Percentiles rank a stretch among this genome's conserved stretches.
Evolutionary conservation across 1,140 invertebrate genomes (phyloP).

Genomic region (Cataglyphis hispanica): DNA sequence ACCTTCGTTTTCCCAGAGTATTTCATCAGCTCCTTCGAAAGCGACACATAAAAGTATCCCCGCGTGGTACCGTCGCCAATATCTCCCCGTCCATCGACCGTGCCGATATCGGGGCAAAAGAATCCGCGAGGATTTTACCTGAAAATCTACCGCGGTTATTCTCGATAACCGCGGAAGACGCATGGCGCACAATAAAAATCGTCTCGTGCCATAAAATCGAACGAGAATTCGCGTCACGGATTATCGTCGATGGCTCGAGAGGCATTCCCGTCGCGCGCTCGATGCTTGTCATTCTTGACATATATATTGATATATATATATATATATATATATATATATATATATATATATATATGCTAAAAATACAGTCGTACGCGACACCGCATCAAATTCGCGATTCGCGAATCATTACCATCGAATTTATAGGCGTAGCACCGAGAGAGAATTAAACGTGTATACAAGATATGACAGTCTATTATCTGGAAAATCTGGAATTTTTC

Average conservation of each 20-base stretch:
- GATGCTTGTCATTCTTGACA: neutral
- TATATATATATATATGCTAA: too few species aligned
- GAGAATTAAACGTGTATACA: neutral
- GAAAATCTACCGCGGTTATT: conserved; percentile 42
- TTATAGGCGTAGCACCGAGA: neutral
- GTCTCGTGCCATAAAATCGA: conserved; percentile 33
- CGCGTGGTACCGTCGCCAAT: neutral
- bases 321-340: too few species aligned
- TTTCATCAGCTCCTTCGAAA: conserved; percentile 17
- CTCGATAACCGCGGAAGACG: conserved; percentile 40
- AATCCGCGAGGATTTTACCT: conserved; percentile 37
- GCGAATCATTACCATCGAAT: conserved; percentile 24
- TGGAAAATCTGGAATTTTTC: too few species aligned
- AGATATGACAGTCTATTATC: too few species aligned
- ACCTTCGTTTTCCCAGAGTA: neutral
- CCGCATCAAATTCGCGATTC: conserved; percentile 3
- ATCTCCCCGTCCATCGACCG: conserved; percentile 1
- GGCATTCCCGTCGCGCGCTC: neutral
- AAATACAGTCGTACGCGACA: conserved; percentile 6
- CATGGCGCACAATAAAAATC: conserved; percentile 32
- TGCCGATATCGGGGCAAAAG: conserved; percentile 25
- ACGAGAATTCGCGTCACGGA: conserved; percentile 45
- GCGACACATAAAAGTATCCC: conserved; percentile 30
- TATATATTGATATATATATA: too few species aligned
- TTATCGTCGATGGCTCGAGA: conserved; percentile 26